Evolutionary conservation across 2,113 vertebrate species (phyloP), one percentile per base, ranked within the genome.

Genomic region (Himantopus leucocephalus): DNA sequence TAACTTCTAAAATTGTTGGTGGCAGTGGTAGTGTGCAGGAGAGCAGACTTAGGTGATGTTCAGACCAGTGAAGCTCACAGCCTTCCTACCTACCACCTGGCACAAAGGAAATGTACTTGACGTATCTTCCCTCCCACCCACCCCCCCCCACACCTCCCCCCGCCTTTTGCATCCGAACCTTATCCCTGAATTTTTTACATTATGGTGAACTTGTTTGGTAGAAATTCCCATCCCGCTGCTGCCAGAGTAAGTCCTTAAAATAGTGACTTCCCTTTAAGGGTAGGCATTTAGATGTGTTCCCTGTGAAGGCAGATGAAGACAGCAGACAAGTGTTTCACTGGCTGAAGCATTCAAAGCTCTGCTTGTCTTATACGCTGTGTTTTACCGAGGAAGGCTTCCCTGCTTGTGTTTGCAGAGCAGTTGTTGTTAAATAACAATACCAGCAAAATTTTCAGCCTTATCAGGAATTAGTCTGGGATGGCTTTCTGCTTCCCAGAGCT

Each of bases 221-320:
- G 68, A 80, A 88, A 88, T 86, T 92, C 50, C 50, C 37, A 37
- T 80, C 18, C 15, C 2, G 4, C 55, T 90, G 47, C 55, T 91
- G 47, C 56, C 75, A 64, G 37, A 72, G 15, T 56, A 68, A 83
- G 55, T 70, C 53, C 79, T 94, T 94, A 92, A 96, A 96, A 96
- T 77, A 96, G 90, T 43, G 59, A 83, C 88, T 94, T 97, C 88
- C 79, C 88, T 93, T 80, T 96, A 96, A 93, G 94, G 89, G n/a
- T 79, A 94, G 81, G 90, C 48, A 95, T 94, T 92, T 88, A 55
- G 62, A 81, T 4, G 12, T 72, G 68, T 22, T 91, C 53, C 75
- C 82, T 85, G 70, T 48, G 93, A 91, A 91, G 87, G 62, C 90
- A 85, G 60, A 97, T 75, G 59, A 90, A 94, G 64, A 78, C 70